These are phyloP conservation scores for Turritopsis dohrnii DNA, from an alignment of 30 jellyfish, hydroid and myxozoan genomes.

Conservation along the genomic window DNA sequence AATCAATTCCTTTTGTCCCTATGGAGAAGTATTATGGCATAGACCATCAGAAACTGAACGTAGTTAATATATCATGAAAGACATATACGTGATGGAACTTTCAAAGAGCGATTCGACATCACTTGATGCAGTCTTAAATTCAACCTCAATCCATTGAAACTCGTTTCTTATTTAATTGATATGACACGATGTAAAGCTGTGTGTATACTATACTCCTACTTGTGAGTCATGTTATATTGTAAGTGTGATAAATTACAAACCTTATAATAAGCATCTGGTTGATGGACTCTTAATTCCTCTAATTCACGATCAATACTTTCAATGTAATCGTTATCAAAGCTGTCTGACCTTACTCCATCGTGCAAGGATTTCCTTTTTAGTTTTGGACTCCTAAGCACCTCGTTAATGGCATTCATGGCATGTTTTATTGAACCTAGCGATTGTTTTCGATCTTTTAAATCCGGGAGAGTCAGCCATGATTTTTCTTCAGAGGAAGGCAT, in stretches of 20 bases:
- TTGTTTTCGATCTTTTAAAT: background rate
- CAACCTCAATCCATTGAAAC: too few species aligned
- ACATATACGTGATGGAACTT: background rate
- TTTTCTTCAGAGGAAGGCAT: background rate
- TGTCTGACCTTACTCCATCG: background rate
- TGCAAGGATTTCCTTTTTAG: background rate
- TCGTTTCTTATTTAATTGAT: too few species aligned
- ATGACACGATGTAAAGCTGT: too few species aligned
- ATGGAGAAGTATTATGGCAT: background rate
- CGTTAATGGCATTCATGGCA: background rate
- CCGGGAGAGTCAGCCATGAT: constrained; percentile 5
- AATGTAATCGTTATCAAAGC: background rate
- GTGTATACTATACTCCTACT: too few species aligned
- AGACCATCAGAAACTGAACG: background rate
- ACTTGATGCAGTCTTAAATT: too few species aligned
- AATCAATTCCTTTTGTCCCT: background rate
- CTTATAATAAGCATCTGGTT: constrained; percentile 2
- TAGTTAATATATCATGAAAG: background rate
- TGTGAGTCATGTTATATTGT: background rate
- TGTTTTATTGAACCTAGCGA: background rate
- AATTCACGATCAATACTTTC: background rate
- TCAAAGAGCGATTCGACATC: background rate
- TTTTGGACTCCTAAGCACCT: background rate
- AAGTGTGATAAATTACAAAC: background rate
- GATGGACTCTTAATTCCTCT: background rate